phyloP scores from a whole-genome alignment of 1,140 invertebrate genomes.

The Melitaea cinxia region DNA sequence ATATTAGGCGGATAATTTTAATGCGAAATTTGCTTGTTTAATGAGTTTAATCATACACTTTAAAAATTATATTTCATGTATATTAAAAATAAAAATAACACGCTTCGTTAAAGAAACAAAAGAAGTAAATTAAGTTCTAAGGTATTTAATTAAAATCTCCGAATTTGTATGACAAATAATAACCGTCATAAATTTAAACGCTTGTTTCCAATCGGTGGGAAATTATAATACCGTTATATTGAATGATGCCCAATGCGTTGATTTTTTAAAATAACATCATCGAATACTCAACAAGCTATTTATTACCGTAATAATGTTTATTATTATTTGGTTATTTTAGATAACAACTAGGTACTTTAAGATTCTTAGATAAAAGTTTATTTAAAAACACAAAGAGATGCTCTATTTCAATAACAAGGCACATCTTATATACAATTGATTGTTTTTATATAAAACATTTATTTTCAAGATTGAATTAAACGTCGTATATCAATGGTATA shows the following conservation, averaged over 20 bases:
- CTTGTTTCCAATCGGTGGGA: slow-evolving; percentile 5
- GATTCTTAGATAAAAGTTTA: too few species aligned
- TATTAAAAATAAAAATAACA: not conserved
- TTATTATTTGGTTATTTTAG: not conserved
- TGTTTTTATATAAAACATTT: too few species aligned
- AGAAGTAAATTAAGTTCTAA: not conserved
- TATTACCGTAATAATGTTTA: not conserved
- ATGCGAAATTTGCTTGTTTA: too few species aligned
- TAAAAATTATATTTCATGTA: too few species aligned
- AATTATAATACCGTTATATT: slow-evolving; percentile 4
- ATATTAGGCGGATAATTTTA: not conserved
- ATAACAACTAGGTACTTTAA: not conserved
- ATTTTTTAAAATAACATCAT: slow-evolving; percentile 1
- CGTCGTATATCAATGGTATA: not conserved
- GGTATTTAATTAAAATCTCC: slow-evolving; percentile 1
- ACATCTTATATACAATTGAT: too few species aligned
- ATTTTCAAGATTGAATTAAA: too few species aligned
- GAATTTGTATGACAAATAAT: not conserved
- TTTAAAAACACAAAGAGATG: too few species aligned
- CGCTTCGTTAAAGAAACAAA: not conserved
- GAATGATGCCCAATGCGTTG: not conserved
- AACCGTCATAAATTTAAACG: slow-evolving; percentile 3
- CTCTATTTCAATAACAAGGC: too few species aligned
- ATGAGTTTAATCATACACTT: too few species aligned
- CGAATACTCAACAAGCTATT: not conserved